Percentiles rank a stretch among this genome's conserved stretches.
Evolutionary conservation across 2,113 vertebrate genomes (phyloP).

Genomic region (Syrrhaptes paradoxus): DNA sequence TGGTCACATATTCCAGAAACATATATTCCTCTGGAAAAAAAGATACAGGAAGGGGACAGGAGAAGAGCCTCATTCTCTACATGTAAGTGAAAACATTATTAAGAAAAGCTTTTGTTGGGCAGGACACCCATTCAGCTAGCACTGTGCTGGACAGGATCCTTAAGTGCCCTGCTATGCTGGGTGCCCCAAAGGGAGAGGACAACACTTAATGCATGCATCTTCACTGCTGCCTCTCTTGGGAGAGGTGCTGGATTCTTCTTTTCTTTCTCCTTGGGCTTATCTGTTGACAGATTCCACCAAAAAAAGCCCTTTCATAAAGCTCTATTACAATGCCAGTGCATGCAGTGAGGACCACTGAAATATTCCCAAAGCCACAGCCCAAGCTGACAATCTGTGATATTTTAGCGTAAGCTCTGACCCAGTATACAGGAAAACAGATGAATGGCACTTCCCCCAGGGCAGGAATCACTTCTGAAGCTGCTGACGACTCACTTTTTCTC

Average conservation of each 20-base stretch:
- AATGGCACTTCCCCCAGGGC: constrained; percentile 25
- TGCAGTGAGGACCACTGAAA: neutral
- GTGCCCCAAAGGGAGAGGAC: neutral
- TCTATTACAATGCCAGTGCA: constrained; percentile 43
- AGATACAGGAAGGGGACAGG: neutral
- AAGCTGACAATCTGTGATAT: constrained; percentile 8
- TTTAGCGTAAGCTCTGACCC: constrained; percentile 48
- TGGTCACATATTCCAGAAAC: neutral
- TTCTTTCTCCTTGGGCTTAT: neutral
- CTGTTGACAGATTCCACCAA: neutral
- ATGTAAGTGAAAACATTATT: neutral
- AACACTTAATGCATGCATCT: constrained; percentile 7
- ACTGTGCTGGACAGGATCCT: neutral
- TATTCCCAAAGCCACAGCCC: constrained; percentile 49
- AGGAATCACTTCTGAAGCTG: constrained; percentile 25
- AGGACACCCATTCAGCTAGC: neutral
- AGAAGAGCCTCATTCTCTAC: neutral
- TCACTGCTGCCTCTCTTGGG: neutral
- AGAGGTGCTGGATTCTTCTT: neutral
- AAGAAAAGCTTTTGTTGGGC: constrained; percentile 1
- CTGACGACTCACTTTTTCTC: constrained; percentile 43
- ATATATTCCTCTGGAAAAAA: neutral
- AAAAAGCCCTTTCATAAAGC: constrained; percentile 6
- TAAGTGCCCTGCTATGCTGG: neutral
- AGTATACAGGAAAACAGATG: neutral